These are phyloP conservation scores for Eupithecia tripunctaria DNA, from an alignment of 2,888 invertebrate genomes.

Conservation along the genomic window DNA sequence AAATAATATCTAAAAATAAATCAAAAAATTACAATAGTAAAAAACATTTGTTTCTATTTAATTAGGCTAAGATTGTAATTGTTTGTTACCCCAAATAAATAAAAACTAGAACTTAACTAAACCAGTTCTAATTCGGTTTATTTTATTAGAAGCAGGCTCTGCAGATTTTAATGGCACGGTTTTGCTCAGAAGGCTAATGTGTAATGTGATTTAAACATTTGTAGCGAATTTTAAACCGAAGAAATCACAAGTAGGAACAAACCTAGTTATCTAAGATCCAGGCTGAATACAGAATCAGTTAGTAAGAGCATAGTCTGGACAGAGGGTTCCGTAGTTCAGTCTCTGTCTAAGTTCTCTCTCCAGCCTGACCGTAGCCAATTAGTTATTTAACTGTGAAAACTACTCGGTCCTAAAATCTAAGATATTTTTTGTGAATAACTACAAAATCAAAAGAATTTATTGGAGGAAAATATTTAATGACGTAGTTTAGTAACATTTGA, in stretches of 20 bases:
- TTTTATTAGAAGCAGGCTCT: not conserved
- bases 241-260: not conserved
- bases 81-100: too few species aligned
- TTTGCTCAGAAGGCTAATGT: not conserved
- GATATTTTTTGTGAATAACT: not conserved
- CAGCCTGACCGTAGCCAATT: not conserved
- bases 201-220: not conserved
- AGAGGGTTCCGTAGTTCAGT: not conserved
- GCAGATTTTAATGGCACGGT: not conserved
- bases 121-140: too few species aligned
- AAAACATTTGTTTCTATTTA: too few species aligned
- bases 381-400: not conserved
- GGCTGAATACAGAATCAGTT: conserved; percentile 6
- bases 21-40: too few species aligned
- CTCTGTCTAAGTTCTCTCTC: not conserved
- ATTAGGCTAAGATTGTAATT: too few species aligned
- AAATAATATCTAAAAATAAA: too few species aligned
- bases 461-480: not conserved
- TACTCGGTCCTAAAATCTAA: not conserved
- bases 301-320: not conserved
- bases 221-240: conserved; percentile 1
- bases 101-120: too few species aligned
- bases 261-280: conserved; percentile 2
- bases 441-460: not conserved
- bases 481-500: not conserved